Base-by-base conservation (phyloP, 2,113 vertebrate species). In the Seriola dumerili region DNA sequence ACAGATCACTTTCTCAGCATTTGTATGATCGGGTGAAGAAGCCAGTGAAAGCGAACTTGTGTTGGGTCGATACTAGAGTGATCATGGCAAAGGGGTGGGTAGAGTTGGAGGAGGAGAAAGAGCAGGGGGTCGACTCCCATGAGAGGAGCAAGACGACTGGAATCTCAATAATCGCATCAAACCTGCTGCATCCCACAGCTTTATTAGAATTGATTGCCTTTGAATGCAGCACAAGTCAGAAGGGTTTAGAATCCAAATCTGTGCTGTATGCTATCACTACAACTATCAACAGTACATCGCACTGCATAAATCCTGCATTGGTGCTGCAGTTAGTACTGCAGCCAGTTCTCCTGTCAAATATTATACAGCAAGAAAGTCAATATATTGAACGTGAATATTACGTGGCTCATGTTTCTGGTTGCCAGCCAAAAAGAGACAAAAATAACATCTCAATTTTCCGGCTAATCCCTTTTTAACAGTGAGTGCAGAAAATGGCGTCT, bases 161-260 rank as follows among this genome's bases (percentile, higher is more conserved):
- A 92, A 92, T 94, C 85, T 93, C 85, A 93, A 93, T 94, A 94
- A 94, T 93, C 86, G 81, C 87, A 93, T 95, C 87, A 94, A 87
- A 91, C 83, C 74, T 85, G 85, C 81, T 40, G 72, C 88, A 87
- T 91, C 84, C 83, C 71, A 66, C 82, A 81, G 74, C 76, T 90
- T 94, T 85, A 95, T 94, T 86, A 77, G 76, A 87, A 94, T 93
- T 79, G 89, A 94, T 91, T 92, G 85, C 70, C 87, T 85, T 77
- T 79, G 88, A 88, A 86, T 83, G 86, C 83, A 90, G 84, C 81
- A 79, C 14, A 44, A 58, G 52, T 75, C 55, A 57, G 67, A 89
- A 38, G 23, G 59, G 61, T 62, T 81, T 81, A 21, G 54, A 79
- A 72, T 82, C 68, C 63, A 74, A 66, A 71, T 78, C 61, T 52